A percentile compares a stretch with the other conserved stretches of the same genome.
These are phyloP conservation scores for Sciurus vulgaris DNA, from an alignment of 2,797 vertebrate species.

Conservation along the genomic window DNA sequence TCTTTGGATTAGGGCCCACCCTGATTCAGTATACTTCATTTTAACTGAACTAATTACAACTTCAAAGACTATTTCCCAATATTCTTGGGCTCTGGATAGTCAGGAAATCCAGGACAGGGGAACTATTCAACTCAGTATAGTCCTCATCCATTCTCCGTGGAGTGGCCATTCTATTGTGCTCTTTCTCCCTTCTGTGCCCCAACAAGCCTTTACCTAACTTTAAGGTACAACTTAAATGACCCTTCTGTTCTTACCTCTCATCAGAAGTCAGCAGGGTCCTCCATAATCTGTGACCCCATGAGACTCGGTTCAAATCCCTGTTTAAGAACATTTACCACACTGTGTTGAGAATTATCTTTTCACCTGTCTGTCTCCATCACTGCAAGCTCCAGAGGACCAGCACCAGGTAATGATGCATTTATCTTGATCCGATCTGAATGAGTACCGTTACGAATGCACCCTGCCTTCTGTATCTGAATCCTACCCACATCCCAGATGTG, in stretches of 20 bases:
- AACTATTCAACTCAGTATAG: neutral
- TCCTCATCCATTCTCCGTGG: neutral
- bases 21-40: neutral
- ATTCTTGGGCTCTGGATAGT: neutral
- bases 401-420: neutral
- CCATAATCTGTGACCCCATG: neutral
- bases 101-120: neutral
- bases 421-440: neutral
- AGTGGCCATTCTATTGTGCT: neutral
- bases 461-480: neutral
- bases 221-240: conserved; percentile 7
- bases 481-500: neutral
- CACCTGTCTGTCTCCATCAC: neutral
- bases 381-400: neutral
- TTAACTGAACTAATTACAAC: conserved; percentile 39
- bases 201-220: neutral
- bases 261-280: neutral
- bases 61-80: neutral
- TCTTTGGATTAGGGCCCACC: neutral
- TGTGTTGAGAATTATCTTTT: neutral
- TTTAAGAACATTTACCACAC: neutral
- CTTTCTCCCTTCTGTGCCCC: conserved; percentile 6
- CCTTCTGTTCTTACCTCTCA: neutral
- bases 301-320: neutral
- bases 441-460: neutral